Evolutionary conservation across 2,113 vertebrate species (phyloP).

Genomic region (Ploceus nigricollis): DNA sequence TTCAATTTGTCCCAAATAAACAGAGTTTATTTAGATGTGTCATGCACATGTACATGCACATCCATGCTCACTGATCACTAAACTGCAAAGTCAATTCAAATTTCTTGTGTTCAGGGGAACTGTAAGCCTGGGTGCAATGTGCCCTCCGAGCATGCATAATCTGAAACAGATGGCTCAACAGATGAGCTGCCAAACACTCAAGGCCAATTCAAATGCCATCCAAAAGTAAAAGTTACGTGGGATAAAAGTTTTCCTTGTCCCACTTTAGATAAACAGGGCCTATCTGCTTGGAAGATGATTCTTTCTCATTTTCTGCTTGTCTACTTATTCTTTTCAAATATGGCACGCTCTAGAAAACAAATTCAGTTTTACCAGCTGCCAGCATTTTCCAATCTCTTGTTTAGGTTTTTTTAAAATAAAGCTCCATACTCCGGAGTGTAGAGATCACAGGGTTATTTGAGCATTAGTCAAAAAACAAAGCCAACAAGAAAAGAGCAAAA

Average conservation of each 20-base stretch:
- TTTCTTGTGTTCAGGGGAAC: background rate
- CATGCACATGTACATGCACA: background rate
- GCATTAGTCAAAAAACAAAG: background rate
- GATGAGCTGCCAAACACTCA: constrained; percentile 35
- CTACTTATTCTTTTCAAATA: background rate
- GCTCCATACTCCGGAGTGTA: background rate
- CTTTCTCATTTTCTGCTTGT: background rate
- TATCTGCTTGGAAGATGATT: background rate
- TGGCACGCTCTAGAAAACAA: background rate
- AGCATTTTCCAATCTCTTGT: background rate
- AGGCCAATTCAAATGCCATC: constrained; percentile 43
- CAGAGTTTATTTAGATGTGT: background rate
- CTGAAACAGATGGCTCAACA: constrained; percentile 48
- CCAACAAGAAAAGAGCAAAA: background rate
- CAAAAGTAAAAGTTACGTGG: constrained; percentile 41
- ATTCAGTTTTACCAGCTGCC: background rate
- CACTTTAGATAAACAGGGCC: background rate
- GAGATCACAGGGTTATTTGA: background rate
- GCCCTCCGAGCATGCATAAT: constrained; percentile 35
- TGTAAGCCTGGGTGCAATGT: constrained; percentile 8
- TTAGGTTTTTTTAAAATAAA: background rate
- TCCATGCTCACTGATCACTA: background rate
- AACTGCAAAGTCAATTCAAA: background rate
- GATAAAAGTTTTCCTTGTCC: constrained; percentile 27
- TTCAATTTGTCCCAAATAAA: background rate